phyloP scores from a whole-genome alignment of 2,113 vertebrate species.

The Vidua macroura region DNA sequence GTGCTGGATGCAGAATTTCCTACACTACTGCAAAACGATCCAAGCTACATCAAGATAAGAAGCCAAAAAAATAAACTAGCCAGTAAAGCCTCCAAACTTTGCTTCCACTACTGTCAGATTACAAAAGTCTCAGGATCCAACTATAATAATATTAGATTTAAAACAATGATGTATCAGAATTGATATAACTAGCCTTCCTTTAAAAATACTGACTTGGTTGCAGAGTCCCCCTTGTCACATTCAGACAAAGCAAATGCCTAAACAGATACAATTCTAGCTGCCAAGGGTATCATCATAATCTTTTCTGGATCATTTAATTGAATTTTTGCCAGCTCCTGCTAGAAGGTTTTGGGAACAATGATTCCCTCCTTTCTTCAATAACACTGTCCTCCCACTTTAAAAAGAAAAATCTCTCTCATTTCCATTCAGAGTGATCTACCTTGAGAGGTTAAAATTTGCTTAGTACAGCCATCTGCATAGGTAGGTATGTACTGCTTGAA shows the following conservation, averaged over 20 bases:
- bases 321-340: constrained; percentile 39
- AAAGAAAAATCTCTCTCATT: constrained; percentile 40
- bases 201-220: constrained; percentile 2
- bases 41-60: not conserved
- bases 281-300: constrained; percentile 52
- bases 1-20: not conserved
- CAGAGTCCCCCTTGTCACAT: constrained; percentile 12
- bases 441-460: constrained; percentile 18
- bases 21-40: not conserved
- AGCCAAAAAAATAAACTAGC: not conserved
- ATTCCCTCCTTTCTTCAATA: constrained; percentile 25
- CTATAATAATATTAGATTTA: not conserved
- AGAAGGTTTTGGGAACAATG: constrained; percentile 39
- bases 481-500: not conserved
- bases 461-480: not conserved
- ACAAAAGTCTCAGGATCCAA: not conserved
- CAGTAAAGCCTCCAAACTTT: not conserved
- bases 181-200: not conserved
- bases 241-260: constrained; percentile 13
- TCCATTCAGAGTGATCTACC: not conserved
- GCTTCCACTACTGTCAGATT: not conserved
- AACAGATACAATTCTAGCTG: constrained; percentile 38
- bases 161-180: not conserved
- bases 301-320: constrained; percentile 42
- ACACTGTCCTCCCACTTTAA: constrained; percentile 23